A percentile compares a stretch with the other conserved stretches of the same genome.
phyloP scores from a whole-genome alignment of 53 echinoderm and acorn worm genomes.

The Paracentrotus lividus region DNA sequence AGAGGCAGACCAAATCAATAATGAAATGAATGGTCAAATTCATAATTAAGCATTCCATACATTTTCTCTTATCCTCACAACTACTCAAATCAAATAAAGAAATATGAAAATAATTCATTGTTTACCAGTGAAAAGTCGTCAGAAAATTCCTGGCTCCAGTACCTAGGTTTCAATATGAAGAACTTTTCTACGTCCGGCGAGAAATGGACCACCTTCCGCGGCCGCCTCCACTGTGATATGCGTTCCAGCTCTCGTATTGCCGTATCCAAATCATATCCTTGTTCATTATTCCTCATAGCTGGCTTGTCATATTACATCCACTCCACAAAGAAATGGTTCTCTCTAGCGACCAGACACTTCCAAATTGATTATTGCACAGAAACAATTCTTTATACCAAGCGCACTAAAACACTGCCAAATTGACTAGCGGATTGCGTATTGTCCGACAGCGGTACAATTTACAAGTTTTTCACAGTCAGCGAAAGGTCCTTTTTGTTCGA shows the following conservation, averaged over 20 bases:
- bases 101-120: not conserved
- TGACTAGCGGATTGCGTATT: constrained; percentile 3
- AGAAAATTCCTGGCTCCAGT: constrained; percentile 71
- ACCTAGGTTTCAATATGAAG: constrained; percentile 72
- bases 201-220: constrained; percentile 74
- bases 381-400: not conserved
- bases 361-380: constrained; percentile 44
- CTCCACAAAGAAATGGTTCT: not conserved
- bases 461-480: constrained; percentile 23
- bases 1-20: not conserved
- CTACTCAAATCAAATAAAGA: not conserved
- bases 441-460: not conserved
- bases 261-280: constrained; percentile 62
- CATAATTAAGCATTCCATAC: not conserved
- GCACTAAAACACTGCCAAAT: constrained; percentile 44
- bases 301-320: constrained; percentile 24
- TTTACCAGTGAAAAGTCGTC: constrained; percentile 73
- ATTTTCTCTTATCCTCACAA: not conserved
- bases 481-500: constrained; percentile 13
- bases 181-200: constrained; percentile 78
- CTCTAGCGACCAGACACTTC: constrained; percentile 13
- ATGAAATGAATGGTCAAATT: not conserved
- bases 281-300: constrained; percentile 50
- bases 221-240: constrained; percentile 57
- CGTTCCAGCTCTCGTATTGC: constrained; percentile 73